Percentiles rank a stretch among this genome's conserved stretches.
phyloP scores from a whole-genome alignment of 2,888 invertebrate genomes.

The Tachystola acroxantha region DNA sequence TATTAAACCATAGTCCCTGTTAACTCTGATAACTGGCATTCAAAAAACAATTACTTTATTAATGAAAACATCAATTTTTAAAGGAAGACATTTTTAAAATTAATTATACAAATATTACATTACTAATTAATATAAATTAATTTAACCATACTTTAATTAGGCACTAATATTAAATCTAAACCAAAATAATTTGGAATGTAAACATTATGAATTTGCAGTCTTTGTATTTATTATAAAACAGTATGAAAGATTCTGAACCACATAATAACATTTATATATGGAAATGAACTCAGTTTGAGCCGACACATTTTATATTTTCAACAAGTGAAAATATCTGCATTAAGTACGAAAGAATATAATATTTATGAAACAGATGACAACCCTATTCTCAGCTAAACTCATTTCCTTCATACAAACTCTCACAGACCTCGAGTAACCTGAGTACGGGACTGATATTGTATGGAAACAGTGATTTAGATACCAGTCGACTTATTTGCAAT shows the following conservation, averaged over 20 bases:
- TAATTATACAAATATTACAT: slow-evolving; percentile 29
- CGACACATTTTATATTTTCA: too few relatives aligned
- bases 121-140: slow-evolving; percentile 45
- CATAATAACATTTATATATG: too few relatives aligned
- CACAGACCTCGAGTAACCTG: slow-evolving; percentile 89
- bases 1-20: too few relatives aligned
- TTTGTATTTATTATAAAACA: slow-evolving; percentile 16
- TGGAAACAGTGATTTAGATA: slow-evolving; percentile 90
- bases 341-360: too few relatives aligned
- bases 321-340: too few relatives aligned
- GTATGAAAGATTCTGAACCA: neutral
- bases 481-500: slow-evolving; percentile 88
- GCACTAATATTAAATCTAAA: slow-evolving; percentile 14
- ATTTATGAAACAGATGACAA: too few relatives aligned
- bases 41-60: too few relatives aligned
- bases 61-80: slow-evolving; percentile 3
- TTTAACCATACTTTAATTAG: slow-evolving; percentile 5
- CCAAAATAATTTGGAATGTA: slow-evolving; percentile 46
- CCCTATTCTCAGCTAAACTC: slow-evolving; percentile 81
- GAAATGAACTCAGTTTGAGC: too few relatives aligned
- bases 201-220: slow-evolving; percentile 35
- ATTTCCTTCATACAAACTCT: slow-evolving; percentile 90
- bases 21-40: too few relatives aligned
- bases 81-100: slow-evolving; percentile 17
- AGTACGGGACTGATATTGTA: slow-evolving; percentile 94